These are phyloP conservation scores for Platycercus adscitus DNA, from an alignment of 2,113 vertebrate genomes.

Conservation along the genomic window DNA sequence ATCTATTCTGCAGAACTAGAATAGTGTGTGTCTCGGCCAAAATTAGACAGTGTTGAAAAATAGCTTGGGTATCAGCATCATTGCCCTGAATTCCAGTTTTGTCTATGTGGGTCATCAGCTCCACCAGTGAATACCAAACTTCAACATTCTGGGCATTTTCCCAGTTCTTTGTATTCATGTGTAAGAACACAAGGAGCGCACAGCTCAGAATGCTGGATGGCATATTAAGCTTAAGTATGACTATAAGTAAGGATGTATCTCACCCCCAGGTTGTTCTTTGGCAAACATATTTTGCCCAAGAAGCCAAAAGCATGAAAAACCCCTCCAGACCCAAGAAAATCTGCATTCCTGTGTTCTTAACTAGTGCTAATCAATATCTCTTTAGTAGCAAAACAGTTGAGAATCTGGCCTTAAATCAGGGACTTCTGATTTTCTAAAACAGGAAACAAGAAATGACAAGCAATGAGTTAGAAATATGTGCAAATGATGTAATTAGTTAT, in stretches of 20 bases:
- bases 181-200: background rate
- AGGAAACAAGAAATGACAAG: background rate
- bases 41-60: background rate
- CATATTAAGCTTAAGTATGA: background rate
- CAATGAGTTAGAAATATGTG: background rate
- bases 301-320: background rate
- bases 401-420: background rate
- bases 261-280: background rate
- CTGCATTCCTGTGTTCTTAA: accelerated
- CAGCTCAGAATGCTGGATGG: background rate
- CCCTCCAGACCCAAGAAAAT: background rate
- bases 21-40: background rate
- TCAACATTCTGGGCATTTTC: background rate
- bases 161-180: background rate
- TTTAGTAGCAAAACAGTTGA: background rate
- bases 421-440: background rate
- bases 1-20: background rate
- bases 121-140: background rate
- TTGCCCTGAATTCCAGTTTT: background rate
- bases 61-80: background rate
- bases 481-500: background rate
- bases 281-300: background rate
- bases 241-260: background rate
- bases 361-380: background rate
- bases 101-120: background rate